phyloP scores from a whole-genome alignment of 2,113 vertebrate genomes.

The Hoplias malabaricus region DNA sequence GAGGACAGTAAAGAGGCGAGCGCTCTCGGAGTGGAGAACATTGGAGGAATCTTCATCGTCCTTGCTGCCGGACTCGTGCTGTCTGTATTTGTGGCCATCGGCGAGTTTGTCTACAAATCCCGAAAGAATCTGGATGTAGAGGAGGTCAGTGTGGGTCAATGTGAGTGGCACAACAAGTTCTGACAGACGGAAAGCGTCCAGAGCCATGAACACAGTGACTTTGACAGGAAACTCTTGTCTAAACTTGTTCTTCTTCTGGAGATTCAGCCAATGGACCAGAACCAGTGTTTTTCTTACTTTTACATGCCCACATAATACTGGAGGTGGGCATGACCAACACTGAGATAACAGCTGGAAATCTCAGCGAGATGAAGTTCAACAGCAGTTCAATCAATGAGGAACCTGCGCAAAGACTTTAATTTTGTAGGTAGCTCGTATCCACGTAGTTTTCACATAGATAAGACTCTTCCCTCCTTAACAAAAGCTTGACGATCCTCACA shows the following conservation, averaged over 20 bases:
- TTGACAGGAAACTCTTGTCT: not conserved
- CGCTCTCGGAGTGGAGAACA: constrained; percentile 93
- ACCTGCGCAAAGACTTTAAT: constrained; percentile 53
- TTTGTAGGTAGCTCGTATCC: constrained; percentile 54
- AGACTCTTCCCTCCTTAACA: constrained; percentile 8
- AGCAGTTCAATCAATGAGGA: constrained; percentile 59
- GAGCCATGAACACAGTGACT: not conserved
- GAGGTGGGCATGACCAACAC: not conserved
- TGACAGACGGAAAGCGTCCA: constrained; percentile 38
- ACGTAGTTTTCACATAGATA: constrained; percentile 59
- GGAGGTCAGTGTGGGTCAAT: constrained; percentile 85
- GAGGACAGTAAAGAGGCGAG: constrained; percentile 97
- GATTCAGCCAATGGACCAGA: not conserved
- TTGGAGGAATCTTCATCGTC: constrained; percentile 97
- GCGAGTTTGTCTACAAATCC: constrained; percentile 96
- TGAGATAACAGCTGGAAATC: not conserved
- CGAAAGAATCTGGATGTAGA: constrained; percentile 89
- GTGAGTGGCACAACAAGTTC: constrained; percentile 77
- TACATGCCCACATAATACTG: not conserved
- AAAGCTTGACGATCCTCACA: not conserved
- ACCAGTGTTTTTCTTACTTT: not conserved
- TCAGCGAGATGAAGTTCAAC: constrained; percentile 53
- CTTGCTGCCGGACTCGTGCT: constrained; percentile 94
- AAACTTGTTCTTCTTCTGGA: constrained; percentile 13
- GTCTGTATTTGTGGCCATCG: constrained; percentile 96